Base-by-base conservation (phyloP, 2,888 invertebrate species). In the Spisula solida region DNA sequence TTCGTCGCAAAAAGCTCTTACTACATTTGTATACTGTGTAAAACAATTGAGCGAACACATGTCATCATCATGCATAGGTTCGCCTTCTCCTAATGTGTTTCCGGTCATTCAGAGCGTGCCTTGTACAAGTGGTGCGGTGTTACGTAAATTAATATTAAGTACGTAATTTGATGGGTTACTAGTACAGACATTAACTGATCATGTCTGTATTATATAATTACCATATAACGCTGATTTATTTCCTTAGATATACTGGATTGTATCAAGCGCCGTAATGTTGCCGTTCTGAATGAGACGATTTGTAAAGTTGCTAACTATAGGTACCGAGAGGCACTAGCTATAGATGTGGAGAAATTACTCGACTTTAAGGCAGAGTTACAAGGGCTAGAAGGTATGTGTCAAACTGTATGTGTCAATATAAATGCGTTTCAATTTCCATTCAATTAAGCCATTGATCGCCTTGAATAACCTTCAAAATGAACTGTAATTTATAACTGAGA, bases 231-330 rank as follows among this genome's bases (percentile, higher is more conserved):
- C 25, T 70, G 16, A 18, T 41, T 78, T 78, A 47, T 81, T 48
- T 51, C 78, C 81, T 29, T 80, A 92, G 92, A 86, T 1, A 85
- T 92, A 10, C 20, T 79, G 0, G 92, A 90, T 31, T 82, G 87
- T n/a, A 70, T 92, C 0, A 88, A 90, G 25, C 31, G 92, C 18
- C 88, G 92, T 8, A 92, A 92, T 78, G 70, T 89, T 25, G 83
- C 86, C 0, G 80, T 92, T 12, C 55, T 90, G 6, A 92, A 90
- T 25, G 90, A 89, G n/a, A 86, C 86, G 0, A 56, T 92, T 10
- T 60, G 56, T n/a, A 82, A 82, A 20, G 89, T 90, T 0, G 48
- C 81, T 16, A 88, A 60, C 29, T 92, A 92, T 75, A 75, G 90
- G 55, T 90, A 90, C 70, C 82, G 88, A 41, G 89, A 87, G 29